A percentile compares a stretch with the other conserved stretches of the same genome.
These are phyloP conservation scores for Drosophila dunni DNA, from an alignment of 1,140 invertebrate genomes.

Conservation along the genomic window DNA sequence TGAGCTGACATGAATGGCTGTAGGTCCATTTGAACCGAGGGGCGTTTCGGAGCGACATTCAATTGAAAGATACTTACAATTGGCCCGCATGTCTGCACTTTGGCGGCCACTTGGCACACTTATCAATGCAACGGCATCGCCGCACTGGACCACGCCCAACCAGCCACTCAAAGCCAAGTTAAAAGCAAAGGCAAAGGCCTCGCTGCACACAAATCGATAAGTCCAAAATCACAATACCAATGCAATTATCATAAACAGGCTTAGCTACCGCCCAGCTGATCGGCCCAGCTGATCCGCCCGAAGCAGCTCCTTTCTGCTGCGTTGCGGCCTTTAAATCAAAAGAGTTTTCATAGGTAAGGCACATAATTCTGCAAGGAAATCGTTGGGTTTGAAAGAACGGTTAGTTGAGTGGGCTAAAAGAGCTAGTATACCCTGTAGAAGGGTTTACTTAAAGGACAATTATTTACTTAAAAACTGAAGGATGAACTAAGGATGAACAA, in stretches of 20 bases:
- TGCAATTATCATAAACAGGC: slow-evolving; percentile 76
- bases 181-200: slow-evolving; percentile 11
- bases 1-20: slow-evolving; percentile 1
- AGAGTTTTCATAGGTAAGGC: slow-evolving; percentile 60
- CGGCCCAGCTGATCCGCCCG: slow-evolving; percentile 12
- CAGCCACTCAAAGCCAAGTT: slow-evolving; percentile 4
- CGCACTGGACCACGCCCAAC: slow-evolving; percentile 17
- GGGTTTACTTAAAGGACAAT: no score
- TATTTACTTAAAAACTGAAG: neutral
- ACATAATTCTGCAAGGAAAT: slow-evolving; percentile 55
- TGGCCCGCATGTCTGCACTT: slow-evolving; percentile 53
- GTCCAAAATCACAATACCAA: slow-evolving; percentile 25
- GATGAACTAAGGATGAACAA: no score
- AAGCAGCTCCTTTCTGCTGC: slow-evolving; percentile 15
- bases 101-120: slow-evolving; percentile 35
- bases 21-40: neutral
- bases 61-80: slow-evolving; percentile 46
- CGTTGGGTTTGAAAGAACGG: neutral
- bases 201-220: slow-evolving; percentile 51
- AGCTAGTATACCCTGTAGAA: slow-evolving; percentile 6
- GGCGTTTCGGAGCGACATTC: slow-evolving; percentile 4
- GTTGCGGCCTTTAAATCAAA: slow-evolving; percentile 63
- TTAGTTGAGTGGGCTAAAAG: slow-evolving; percentile 9
- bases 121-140: slow-evolving; percentile 39
- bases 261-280: slow-evolving; percentile 39